phyloP scores from a whole-genome alignment of 2,888 invertebrate species.

The Pemphredon lugubris region DNA sequence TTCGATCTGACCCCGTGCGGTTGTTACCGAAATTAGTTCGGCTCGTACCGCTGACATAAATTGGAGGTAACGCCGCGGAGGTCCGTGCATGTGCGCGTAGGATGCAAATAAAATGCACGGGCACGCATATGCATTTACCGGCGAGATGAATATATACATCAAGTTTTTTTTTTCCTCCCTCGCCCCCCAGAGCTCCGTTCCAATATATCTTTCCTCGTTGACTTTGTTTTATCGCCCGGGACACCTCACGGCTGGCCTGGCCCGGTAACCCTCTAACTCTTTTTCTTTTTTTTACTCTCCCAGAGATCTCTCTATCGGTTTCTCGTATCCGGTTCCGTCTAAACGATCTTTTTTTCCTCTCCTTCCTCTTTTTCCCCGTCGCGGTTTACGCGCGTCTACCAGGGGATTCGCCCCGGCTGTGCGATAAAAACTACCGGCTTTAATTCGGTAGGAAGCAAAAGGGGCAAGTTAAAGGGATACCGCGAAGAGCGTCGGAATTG shows the following conservation, averaged over 20 bases:
- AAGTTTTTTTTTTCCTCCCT: slow-evolving; percentile 21
- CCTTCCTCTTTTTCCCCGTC: too few species aligned
- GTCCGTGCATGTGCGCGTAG: slow-evolving; percentile 43
- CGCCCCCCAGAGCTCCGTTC: too few species aligned
- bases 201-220: slow-evolving; percentile 10
- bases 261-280: background rate
- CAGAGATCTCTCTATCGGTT: too few species aligned
- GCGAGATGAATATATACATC: background rate
- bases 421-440: too few species aligned
- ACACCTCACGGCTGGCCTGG: background rate
- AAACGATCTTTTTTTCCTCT: slow-evolving; percentile 26
- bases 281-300: background rate
- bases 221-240: slow-evolving; percentile 1
- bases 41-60: slow-evolving; percentile 78
- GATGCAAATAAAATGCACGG: slow-evolving; percentile 14
- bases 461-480: too few species aligned
- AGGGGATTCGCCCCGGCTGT: background rate
- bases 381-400: background rate
- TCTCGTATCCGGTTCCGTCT: slow-evolving; percentile 16
- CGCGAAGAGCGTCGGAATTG: too few species aligned
- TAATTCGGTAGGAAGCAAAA: too few species aligned
- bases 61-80: slow-evolving; percentile 75
- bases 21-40: slow-evolving; percentile 80
- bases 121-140: background rate
- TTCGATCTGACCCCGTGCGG: slow-evolving; percentile 77